A percentile compares a stretch with the other conserved stretches of the same genome.
Conservation (phyloP, 2,888 invertebrate species). For the Perizoma flavofasciatum region DNA sequence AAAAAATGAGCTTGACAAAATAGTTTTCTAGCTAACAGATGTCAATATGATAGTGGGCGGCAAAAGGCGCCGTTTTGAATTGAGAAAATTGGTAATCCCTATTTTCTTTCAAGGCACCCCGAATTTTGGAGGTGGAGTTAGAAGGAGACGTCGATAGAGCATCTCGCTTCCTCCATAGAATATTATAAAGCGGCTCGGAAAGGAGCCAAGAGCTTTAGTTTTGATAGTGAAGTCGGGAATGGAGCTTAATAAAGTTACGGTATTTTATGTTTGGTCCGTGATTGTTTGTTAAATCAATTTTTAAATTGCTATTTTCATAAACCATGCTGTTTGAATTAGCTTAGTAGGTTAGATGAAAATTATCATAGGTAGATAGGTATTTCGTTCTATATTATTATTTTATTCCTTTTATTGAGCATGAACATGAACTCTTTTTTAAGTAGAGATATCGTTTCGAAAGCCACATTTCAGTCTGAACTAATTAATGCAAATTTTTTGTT, state of each 20-base stretch:
- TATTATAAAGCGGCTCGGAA: constrained; percentile 59
- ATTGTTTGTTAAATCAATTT: constrained; percentile 29
- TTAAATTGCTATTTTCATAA: constrained; percentile 1
- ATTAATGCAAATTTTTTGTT: constrained; percentile 26
- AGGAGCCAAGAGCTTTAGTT: constrained; percentile 58
- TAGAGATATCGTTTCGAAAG: too few species aligned
- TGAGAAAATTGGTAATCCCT: constrained; percentile 18
- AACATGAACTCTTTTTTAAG: too few species aligned
- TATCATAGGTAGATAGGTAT: too few species aligned
- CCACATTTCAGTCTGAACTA: not conserved
- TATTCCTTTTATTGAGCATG: too few species aligned
- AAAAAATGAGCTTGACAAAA: constrained; percentile 2
- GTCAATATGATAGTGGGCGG: not conserved
- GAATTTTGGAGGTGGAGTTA: constrained; percentile 24
- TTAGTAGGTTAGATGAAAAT: too few species aligned
- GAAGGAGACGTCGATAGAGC: constrained; percentile 32
- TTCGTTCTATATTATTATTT: too few species aligned
- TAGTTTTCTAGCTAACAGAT: not conserved
- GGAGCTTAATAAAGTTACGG: constrained; percentile 49
- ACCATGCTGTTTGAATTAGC: too few species aligned
- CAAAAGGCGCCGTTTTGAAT: constrained; percentile 5
- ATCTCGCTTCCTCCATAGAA: constrained; percentile 44
- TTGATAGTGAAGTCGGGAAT: constrained; percentile 48
- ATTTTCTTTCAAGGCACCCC: constrained; percentile 23
- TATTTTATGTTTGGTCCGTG: constrained; percentile 34